Percentiles rank a stretch among this genome's conserved stretches.
phyloP scores from a whole-genome alignment of 2,113 vertebrate species.

The Semicossyphus pulcher region DNA sequence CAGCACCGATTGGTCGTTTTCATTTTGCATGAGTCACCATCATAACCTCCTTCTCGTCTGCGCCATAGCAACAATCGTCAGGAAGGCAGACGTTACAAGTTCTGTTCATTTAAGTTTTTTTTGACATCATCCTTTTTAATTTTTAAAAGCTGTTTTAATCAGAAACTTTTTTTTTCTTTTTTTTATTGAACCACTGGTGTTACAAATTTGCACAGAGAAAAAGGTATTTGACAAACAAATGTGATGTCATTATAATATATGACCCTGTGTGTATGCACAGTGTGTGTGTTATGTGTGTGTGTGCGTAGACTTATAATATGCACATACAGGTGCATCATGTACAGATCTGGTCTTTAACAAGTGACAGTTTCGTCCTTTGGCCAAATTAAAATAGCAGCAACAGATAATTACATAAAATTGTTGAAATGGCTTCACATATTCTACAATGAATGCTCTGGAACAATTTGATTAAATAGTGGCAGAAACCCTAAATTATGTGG shows the following conservation, averaged over 20 bases:
- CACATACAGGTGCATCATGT: conserved; percentile 49
- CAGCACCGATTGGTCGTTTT: conserved; percentile 33
- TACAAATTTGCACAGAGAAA: conserved; percentile 91
- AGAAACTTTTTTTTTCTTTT: conserved; percentile 63
- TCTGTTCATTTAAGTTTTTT: conserved; percentile 25
- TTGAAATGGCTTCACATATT: too few relatives aligned
- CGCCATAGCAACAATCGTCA: conserved; percentile 24
- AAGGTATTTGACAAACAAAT: conserved; percentile 75
- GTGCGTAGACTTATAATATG: conserved; percentile 48
- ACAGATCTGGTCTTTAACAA: conserved; percentile 52
- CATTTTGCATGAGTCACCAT: conserved; percentile 45
- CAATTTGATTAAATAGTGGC: background rate
- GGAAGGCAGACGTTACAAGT: conserved; percentile 68
- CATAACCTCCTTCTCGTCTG: conserved; percentile 51
- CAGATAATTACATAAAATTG: background rate
- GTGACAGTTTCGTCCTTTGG: conserved; percentile 15
- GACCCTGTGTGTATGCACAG: conserved; percentile 86
- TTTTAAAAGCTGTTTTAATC: conserved; percentile 79
- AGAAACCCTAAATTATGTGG: background rate
- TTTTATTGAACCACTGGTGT: conserved; percentile 95
- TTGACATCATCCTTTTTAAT: conserved; percentile 52
- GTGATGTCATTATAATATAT: conserved; percentile 77
- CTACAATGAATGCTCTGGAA: too few relatives aligned
- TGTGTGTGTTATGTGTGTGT: conserved; percentile 21
- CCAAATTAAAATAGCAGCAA: background rate